Evolutionary conservation across 2,888 invertebrate genomes (phyloP).

Genomic region (Timandra comae): DNA sequence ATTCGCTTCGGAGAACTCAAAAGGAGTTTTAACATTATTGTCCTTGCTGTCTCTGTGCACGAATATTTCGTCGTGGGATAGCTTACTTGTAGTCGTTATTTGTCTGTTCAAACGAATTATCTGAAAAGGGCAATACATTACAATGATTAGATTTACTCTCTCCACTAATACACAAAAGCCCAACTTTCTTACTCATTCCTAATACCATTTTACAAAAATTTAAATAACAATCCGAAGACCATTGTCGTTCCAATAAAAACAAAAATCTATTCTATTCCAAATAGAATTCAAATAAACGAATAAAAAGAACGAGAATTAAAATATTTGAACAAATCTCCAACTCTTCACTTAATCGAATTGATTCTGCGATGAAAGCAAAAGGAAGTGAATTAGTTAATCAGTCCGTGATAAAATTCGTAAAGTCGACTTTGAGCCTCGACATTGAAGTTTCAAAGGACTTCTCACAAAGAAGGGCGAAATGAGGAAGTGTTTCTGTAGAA

Average conservation of each 20-base stretch:
- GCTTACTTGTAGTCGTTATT: constrained; percentile 33
- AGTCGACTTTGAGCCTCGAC: constrained; percentile 15
- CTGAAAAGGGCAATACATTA: constrained; percentile 19
- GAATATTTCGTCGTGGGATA: constrained; percentile 39
- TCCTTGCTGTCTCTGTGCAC: constrained; percentile 49
- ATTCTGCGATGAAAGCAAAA: constrained; percentile 14
- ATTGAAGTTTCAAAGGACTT: constrained; percentile 16
- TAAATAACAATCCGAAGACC: no score
- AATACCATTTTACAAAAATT: no score
- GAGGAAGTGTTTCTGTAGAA: constrained; percentile 16
- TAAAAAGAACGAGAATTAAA: constrained; percentile 4
- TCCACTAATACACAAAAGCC: no score
- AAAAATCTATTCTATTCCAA: no score
- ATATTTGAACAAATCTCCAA: constrained; percentile 13
- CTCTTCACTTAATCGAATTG: constrained; percentile 21
- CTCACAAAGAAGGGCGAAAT: constrained; percentile 12
- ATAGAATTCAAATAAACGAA: neutral
- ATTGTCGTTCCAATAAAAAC: no score
- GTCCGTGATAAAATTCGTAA: constrained; percentile 17
- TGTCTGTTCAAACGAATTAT: constrained; percentile 24
- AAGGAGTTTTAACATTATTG: constrained; percentile 49
- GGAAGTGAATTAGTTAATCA: constrained; percentile 21
- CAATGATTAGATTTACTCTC: no score
- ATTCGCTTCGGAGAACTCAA: constrained; percentile 60
- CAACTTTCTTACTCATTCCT: no score